These are phyloP conservation scores for Molanna angustata DNA, from an alignment of 2,888 invertebrate species.

Conservation along the genomic window DNA sequence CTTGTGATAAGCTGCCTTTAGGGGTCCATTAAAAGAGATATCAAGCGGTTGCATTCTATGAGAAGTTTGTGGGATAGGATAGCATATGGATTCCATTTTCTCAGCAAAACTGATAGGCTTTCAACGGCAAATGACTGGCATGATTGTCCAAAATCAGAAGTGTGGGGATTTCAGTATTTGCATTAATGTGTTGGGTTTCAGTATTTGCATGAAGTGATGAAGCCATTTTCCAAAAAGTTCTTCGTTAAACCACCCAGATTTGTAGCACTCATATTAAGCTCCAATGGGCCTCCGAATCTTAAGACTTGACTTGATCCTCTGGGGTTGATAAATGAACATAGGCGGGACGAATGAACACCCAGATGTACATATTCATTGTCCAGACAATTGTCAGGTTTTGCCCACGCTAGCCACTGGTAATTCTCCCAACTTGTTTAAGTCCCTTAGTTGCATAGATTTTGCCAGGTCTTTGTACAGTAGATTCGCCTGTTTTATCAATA, in stretches of 20 bases:
- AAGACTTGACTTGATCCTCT: conserved; percentile 40
- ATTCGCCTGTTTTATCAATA: too few species aligned
- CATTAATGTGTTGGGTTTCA: conserved; percentile 30
- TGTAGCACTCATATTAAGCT: conserved; percentile 36
- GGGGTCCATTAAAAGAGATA: conserved; percentile 12
- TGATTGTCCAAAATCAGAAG: conserved; percentile 38
- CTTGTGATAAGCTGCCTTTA: conserved; percentile 33
- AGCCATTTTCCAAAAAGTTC: conserved; percentile 9
- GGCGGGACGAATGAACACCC: conserved; percentile 43
- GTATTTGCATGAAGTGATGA: conserved; percentile 11
- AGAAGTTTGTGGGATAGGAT: conserved; percentile 34
- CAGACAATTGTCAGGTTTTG: conserved; percentile 42
- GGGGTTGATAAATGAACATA: conserved; percentile 45
- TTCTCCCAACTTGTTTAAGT: too few species aligned
- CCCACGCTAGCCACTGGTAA: conserved; percentile 43
- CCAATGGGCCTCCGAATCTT: conserved; percentile 42
- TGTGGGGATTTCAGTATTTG: conserved; percentile 33
- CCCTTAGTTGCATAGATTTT: too few species aligned
- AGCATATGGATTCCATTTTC: conserved; percentile 32
- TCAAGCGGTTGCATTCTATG: conserved; percentile 35
- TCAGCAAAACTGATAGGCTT: conserved; percentile 33
- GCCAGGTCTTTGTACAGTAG: too few species aligned
- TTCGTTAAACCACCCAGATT: conserved; percentile 10
- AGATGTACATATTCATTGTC: conserved; percentile 42
- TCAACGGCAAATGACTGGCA: conserved; percentile 35